Evolutionary conservation across 2,797 vertebrate genomes (phyloP), one percentile per base, ranked within the genome.

Genomic region (Heliangelus exortis): DNA sequence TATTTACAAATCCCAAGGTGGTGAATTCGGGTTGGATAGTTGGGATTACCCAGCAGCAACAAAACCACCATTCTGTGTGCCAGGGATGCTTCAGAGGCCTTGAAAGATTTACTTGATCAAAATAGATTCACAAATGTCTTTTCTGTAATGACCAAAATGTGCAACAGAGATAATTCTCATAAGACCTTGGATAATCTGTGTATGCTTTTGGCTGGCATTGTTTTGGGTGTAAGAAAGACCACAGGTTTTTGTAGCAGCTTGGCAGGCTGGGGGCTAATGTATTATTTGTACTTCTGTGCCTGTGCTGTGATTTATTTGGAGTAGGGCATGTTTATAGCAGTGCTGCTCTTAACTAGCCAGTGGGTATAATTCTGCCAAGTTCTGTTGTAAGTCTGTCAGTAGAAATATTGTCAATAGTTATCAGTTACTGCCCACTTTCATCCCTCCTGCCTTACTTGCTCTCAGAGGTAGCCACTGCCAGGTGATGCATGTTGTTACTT

Each of bases 351-450:
- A 83, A 84, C 50, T 85, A 82, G 84, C 81, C 79, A 66, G 62
- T 63, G 66, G 93, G 80, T 76, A 83, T 66, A 90, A 69, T 72
- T 47, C 71, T 85, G 92, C 77, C 96, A 95, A 93, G 31, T 90
- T 79, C 83, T 85, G 55, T 57, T 90, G 54, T 87, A 55, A 82
- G 53, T 94, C 91, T 78, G 48, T 47, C 12, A 1, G 77, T 79
- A 78, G 87, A 88, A 92, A 73, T 66, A 73, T 90, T 76, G 90
- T 90, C 85, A 79, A n/a, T 50, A 77, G 41, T 45, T 68, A 92
- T 92, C 69, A 92, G 25, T 86, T 67, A 85, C 28, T 92, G 53
- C 39, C 88, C 62, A 34, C 22, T 93, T 92, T 74, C 75, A 61
- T 75, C 53, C 34, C 7, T 85, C 5, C 31, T 86, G 33, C 57